A percentile compares a stretch with the other conserved stretches of the same genome.
Evolutionary conservation across 2,888 invertebrate species (phyloP).

Genomic region (Arenicola marina): DNA sequence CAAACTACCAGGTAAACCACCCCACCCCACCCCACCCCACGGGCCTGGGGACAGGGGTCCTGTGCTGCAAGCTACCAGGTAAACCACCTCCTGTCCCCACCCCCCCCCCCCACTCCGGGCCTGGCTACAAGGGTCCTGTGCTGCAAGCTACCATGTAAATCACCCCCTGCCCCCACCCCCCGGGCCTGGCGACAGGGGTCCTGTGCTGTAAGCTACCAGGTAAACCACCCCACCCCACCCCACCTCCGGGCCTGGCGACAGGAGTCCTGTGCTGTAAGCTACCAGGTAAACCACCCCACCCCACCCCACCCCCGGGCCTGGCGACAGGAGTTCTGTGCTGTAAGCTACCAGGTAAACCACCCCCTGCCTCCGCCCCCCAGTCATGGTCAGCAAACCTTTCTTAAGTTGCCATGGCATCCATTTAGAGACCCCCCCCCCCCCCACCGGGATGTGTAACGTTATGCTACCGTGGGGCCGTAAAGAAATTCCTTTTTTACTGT

Average conservation of each 20-base stretch:
- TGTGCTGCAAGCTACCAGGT: slow-evolving; percentile 45
- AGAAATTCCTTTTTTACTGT: too few relatives aligned
- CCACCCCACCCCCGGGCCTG: slow-evolving; percentile 41
- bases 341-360: slow-evolving; percentile 22
- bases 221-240: too few relatives aligned
- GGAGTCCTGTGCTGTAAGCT: slow-evolving; percentile 53
- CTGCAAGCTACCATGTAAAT: slow-evolving; percentile 37
- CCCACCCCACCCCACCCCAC: too few relatives aligned
- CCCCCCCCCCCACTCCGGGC: slow-evolving; percentile 42
- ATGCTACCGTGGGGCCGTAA: too few relatives aligned
- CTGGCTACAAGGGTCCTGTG: slow-evolving; percentile 51
- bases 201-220: slow-evolving; percentile 45
- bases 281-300: neutral
- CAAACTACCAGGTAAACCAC: slow-evolving; percentile 23
- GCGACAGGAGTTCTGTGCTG: slow-evolving; percentile 55
- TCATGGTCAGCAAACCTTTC: slow-evolving; percentile 41
- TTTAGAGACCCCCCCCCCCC: too few relatives aligned
- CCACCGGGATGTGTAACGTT: too few relatives aligned
- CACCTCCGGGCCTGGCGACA: slow-evolving; percentile 43
- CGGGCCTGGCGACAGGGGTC: slow-evolving; percentile 46
- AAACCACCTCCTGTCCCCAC: slow-evolving; percentile 28
- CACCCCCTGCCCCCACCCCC: too few relatives aligned
- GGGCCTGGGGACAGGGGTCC: slow-evolving; percentile 45
- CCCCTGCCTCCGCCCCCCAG: slow-evolving; percentile 38
- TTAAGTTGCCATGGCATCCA: too few relatives aligned